Evolutionary conservation across 2,888 invertebrate genomes (phyloP), one percentile per base, ranked within the genome.

Genomic region (Apodemia duryi): DNA sequence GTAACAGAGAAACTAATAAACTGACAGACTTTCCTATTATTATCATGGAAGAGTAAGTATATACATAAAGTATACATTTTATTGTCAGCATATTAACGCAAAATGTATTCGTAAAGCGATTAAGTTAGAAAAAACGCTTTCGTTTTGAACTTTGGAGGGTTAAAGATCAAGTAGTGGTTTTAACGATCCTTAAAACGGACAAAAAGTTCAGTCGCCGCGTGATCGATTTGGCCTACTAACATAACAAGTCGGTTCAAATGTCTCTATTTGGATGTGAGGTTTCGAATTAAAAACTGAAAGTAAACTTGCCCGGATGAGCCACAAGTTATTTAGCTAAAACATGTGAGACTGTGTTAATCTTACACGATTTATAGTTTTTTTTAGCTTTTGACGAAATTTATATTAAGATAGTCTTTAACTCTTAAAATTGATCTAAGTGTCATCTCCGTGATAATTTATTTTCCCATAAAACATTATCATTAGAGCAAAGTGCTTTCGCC

Each of bases 211-310:
- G 71, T 73, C 73, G 72, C 72, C 73, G 69, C 78, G 73, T 82
- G 82, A 84, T 85, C 78, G 74, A 80, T 81, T 81, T 73, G 85
- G 71, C 82, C 84, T 78, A 84, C 78, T 82, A 83, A 73, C 68
- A 63, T 65, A 64, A 71, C 52, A 75, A 71, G 73, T 74, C 72
- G 70, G 71, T 73, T 68, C 73, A 66, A 63, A 70, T 69, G 71
- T 65, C 65, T 65, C 64, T 66, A 69, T 69, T 67, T 67, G 62
- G 66, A 60, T 63, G 52, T 65, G 60, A 32, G 65, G 60, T 67
- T 6, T 61, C 60, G 49, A 57, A 21, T 43, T 61, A 63, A 65
- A 67, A 65, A 65, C 61, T 67, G 49, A 65, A 67, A 66, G 64
- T 65, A 62, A 62, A 62, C 51, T 65, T 1, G 52, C 7, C 32